phyloP scores from a whole-genome alignment of 30 jellyfish, hydroid and myxozoan species.

The Phacellophora camtschatica region DNA sequence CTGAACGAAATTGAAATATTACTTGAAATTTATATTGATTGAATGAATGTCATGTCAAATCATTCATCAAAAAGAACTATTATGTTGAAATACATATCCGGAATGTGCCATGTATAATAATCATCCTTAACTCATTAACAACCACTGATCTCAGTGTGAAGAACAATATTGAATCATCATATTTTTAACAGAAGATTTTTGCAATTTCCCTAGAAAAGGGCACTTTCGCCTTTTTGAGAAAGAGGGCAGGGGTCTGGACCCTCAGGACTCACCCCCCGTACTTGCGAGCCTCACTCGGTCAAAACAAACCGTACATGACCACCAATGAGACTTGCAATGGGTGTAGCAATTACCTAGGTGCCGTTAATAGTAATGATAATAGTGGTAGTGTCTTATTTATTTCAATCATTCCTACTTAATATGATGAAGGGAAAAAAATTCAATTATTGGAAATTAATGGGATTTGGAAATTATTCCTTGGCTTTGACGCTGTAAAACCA shows the following conservation, averaged over 20 bases:
- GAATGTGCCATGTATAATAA: neutral
- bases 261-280: neutral
- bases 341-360: too few relatives aligned
- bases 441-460: too few relatives aligned
- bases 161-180: neutral
- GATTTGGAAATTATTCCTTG: too few relatives aligned
- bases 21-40: neutral
- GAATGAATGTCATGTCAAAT: slow-evolving; percentile 5
- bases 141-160: too few relatives aligned
- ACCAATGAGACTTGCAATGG: too few relatives aligned
- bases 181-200: neutral
- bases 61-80: neutral
- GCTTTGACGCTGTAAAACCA: too few relatives aligned
- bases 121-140: neutral
- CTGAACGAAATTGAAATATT: neutral
- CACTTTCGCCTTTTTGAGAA: neutral
- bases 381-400: too few relatives aligned
- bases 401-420: too few relatives aligned
- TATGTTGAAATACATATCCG: slow-evolving; percentile 6
- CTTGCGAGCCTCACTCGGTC: neutral
- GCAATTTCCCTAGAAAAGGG: neutral
- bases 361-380: too few relatives aligned
- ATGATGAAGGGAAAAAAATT: too few relatives aligned
- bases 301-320: too few relatives aligned
- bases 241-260: neutral